Conservation (phyloP, 1,140 invertebrate species). For the Pemphigus obesinymphae region DNA sequence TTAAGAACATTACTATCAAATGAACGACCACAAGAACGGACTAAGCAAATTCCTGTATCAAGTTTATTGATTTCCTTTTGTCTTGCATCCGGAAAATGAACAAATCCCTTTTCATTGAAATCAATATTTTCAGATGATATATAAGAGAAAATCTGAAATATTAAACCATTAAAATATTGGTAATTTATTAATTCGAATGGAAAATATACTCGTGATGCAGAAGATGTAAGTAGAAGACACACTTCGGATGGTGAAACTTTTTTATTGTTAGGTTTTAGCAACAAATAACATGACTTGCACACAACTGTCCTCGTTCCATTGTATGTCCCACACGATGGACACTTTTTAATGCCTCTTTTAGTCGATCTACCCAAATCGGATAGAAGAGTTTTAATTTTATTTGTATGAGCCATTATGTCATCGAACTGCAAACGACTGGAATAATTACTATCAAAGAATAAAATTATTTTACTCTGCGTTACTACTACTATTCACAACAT, state of each 20-base stretch:
- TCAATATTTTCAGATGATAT: slow-evolving; percentile 3
- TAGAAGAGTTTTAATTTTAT: slow-evolving; percentile 44
- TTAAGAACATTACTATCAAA: slow-evolving; percentile 51
- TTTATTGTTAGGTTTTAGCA: slow-evolving; percentile 15
- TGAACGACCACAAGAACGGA: neutral
- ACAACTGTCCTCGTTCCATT: slow-evolving; percentile 69
- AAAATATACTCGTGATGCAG: neutral
- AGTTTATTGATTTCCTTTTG: neutral
- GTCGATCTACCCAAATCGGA: slow-evolving; percentile 64
- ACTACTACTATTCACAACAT: no score
- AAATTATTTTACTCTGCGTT: no score
- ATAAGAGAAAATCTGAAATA: slow-evolving; percentile 27
- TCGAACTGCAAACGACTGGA: neutral
- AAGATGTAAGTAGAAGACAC: slow-evolving; percentile 4
- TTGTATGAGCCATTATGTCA: slow-evolving; percentile 40
- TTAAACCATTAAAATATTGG: neutral
- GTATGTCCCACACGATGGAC: slow-evolving; percentile 71
- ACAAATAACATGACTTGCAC: slow-evolving; percentile 62
- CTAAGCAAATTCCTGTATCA: slow-evolving; percentile 12
- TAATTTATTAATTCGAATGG: neutral
- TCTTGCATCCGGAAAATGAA: slow-evolving; percentile 10
- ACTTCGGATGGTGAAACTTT: slow-evolving; percentile 17
- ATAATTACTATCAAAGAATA: no score
- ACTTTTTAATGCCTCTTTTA: slow-evolving; percentile 66
- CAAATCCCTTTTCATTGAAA: slow-evolving; percentile 19